phyloP scores from a whole-genome alignment of 1,140 invertebrate genomes.

The Manduca sexta region DNA sequence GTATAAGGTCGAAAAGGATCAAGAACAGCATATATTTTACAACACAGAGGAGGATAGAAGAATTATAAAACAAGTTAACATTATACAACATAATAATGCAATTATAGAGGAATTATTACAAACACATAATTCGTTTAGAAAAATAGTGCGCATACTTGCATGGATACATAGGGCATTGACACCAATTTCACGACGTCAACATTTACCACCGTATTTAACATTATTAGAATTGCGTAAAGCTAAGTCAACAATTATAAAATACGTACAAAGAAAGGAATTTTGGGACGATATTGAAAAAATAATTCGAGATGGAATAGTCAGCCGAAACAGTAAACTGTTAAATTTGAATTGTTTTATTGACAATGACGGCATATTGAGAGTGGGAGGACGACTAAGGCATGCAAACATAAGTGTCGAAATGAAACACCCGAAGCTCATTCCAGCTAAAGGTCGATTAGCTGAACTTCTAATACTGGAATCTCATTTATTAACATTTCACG shows the following conservation, averaged over 20 bases:
- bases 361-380: constrained; percentile 25
- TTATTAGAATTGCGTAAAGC: constrained; percentile 20
- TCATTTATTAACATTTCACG: constrained; percentile 30
- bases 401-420: constrained; percentile 13
- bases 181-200: neutral
- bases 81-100: constrained; percentile 3
- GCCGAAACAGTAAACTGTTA: constrained; percentile 19
- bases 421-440: constrained; percentile 32
- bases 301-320: constrained; percentile 13
- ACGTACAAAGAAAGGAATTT: constrained; percentile 17
- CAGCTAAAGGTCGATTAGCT: constrained; percentile 4
- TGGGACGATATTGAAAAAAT: constrained; percentile 7
- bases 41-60: constrained; percentile 8
- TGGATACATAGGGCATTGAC: neutral
- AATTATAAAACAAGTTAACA: constrained; percentile 3
- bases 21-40: constrained; percentile 6
- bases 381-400: constrained; percentile 34
- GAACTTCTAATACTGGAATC: constrained; percentile 24
- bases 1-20: neutral
- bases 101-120: constrained; percentile 12
- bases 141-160: constrained; percentile 11
- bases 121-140: constrained; percentile 11
- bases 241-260: constrained; percentile 20
- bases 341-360: constrained; percentile 33
- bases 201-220: constrained; percentile 22